These are phyloP conservation scores for Eupithecia centaureata DNA, from an alignment of 2,888 invertebrate species.

Conservation along the genomic window DNA sequence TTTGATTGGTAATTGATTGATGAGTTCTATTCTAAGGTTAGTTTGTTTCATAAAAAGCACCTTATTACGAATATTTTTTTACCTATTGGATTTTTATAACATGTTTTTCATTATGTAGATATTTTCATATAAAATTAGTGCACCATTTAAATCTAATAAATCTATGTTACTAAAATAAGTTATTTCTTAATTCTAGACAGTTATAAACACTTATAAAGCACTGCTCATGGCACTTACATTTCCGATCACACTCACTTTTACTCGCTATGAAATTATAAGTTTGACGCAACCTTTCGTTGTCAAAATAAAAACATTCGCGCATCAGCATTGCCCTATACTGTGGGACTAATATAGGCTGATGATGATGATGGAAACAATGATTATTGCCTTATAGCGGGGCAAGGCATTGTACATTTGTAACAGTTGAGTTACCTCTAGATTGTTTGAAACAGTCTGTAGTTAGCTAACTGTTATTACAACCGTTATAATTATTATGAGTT, in stretches of 20 bases:
- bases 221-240: constrained; percentile 72
- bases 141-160: not conserved
- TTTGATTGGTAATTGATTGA: too few relatives aligned
- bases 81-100: not conserved
- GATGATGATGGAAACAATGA: too few relatives aligned
- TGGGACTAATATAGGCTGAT: not conserved
- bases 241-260: constrained; percentile 60
- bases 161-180: constrained; percentile 14
- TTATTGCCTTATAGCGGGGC: too few relatives aligned
- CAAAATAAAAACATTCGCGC: not conserved
- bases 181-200: constrained; percentile 38
- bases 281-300: not conserved
- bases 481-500: not conserved
- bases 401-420: too few relatives aligned
- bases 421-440: not conserved
- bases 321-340: not conserved
- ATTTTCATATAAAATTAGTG: constrained; percentile 29
- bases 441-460: not conserved
- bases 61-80: not conserved
- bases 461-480: not conserved
- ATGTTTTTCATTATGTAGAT: not conserved
- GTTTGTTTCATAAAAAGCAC: not conserved
- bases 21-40: not conserved
- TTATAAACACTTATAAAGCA: constrained; percentile 67
- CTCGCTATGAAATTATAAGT: constrained; percentile 36